Conservation (phyloP, 2,113 vertebrate genomes). For the Cinclus mexicanus region DNA sequence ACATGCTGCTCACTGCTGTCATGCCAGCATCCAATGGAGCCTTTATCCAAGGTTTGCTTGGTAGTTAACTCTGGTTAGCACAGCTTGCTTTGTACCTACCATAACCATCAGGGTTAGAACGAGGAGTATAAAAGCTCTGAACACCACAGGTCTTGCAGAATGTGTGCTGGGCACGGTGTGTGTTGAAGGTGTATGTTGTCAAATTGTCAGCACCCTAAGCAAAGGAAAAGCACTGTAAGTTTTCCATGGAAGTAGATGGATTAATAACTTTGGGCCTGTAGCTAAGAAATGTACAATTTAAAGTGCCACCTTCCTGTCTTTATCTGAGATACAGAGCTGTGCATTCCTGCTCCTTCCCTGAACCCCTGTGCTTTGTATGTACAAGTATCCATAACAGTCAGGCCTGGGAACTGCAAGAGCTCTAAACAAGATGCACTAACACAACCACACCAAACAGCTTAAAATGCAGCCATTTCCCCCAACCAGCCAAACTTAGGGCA, state of each 20-base stretch:
- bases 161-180: slow-evolving; percentile 87
- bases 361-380: not conserved
- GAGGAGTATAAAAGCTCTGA: slow-evolving; percentile 94
- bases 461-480: not conserved
- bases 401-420: not conserved
- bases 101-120: slow-evolving; percentile 92
- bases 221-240: not conserved
- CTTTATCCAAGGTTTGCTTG: not conserved
- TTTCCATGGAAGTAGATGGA: not conserved
- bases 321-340: not conserved
- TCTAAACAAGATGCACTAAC: not conserved
- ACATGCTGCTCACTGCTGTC: not conserved
- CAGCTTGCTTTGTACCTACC: slow-evolving; percentile 74
- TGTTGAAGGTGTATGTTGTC: slow-evolving; percentile 93
- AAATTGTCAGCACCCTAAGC: slow-evolving; percentile 86
- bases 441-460: not conserved
- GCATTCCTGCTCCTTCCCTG: not conserved
- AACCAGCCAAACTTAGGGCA: not conserved
- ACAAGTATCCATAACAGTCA: accelerated
- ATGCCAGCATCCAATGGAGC: not conserved
- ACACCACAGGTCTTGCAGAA: slow-evolving; percentile 97
- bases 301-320: not conserved
- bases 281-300: not conserved
- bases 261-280: not conserved
- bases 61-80: not conserved